Conservation (phyloP, 1,140 invertebrate species). For the Drosophila truncata region DNA sequence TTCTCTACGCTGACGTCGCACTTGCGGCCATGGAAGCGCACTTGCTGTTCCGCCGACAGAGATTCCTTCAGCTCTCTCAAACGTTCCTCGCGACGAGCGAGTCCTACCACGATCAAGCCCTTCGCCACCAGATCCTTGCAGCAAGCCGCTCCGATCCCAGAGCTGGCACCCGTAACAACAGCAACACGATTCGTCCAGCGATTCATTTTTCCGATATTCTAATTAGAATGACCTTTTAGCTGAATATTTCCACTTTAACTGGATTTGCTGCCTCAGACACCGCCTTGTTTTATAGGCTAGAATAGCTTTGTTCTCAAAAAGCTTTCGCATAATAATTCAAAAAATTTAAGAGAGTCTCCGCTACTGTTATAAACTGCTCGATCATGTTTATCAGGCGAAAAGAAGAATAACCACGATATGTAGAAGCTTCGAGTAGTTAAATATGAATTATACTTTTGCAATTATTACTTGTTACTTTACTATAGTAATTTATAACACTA, state of each 20-base stretch:
- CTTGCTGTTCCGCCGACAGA: conserved; percentile 36
- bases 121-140: conserved; percentile 85
- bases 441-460: too few species aligned
- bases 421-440: conserved; percentile 50
- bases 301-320: not conserved
- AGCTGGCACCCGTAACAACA: conserved; percentile 84
- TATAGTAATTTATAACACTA: conserved; percentile 64
- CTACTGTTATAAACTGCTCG: not conserved
- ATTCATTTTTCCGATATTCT: conserved; percentile 22
- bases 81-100: conserved; percentile 88
- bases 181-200: conserved; percentile 75
- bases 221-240: not conserved
- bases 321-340: not conserved
- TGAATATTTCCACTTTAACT: not conserved
- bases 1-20: conserved; percentile 89
- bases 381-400: too few species aligned
- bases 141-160: conserved; percentile 86
- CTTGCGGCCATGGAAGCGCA: conserved; percentile 50
- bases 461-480: too few species aligned
- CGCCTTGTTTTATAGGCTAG: not conserved
- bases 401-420: conserved; percentile 80
- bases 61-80: conserved; percentile 85
- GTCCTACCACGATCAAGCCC: conserved; percentile 88
- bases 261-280: not conserved
- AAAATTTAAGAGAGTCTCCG: not conserved